A percentile compares a stretch with the other conserved stretches of the same genome.
These are phyloP conservation scores for Cyphomyrmex costatus DNA, from an alignment of 1,140 invertebrate genomes.

Conservation along the genomic window DNA sequence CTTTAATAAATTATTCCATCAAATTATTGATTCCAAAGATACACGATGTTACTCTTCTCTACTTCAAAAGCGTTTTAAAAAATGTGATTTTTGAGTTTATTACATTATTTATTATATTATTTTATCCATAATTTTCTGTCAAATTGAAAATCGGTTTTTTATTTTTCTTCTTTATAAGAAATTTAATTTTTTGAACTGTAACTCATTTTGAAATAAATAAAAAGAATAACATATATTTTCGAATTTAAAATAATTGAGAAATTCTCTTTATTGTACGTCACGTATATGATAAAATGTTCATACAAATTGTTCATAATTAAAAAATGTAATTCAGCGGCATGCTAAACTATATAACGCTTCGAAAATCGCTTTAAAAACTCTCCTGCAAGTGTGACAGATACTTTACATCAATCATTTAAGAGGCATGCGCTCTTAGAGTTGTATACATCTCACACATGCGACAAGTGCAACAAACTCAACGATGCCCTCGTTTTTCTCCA, in stretches of 20 bases:
- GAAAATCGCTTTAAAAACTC: not conserved
- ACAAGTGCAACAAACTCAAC: constrained; percentile 33
- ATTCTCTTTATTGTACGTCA: not conserved
- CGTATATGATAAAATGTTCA: not conserved
- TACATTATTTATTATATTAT: no score
- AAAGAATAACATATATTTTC: not conserved
- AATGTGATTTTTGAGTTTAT: no score
- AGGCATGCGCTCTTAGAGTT: not conserved
- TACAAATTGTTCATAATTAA: not conserved
- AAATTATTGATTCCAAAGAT: not conserved
- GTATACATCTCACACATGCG: not conserved
- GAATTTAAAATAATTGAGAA: not conserved
- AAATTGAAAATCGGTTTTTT: no score
- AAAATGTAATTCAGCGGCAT: not conserved
- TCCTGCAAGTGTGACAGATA: not conserved
- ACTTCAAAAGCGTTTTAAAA: no score
- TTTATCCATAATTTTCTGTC: no score
- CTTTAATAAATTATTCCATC: constrained; percentile 4
- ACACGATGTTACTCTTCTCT: no score
- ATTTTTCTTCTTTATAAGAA: no score
- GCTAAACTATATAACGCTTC: not conserved
- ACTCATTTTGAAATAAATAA: no score
- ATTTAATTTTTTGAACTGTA: no score
- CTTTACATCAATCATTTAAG: constrained; percentile 26
- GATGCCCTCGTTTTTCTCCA: not conserved